Conservation (phyloP, 2,113 vertebrate genomes). For the Fregata magnificens region DNA sequence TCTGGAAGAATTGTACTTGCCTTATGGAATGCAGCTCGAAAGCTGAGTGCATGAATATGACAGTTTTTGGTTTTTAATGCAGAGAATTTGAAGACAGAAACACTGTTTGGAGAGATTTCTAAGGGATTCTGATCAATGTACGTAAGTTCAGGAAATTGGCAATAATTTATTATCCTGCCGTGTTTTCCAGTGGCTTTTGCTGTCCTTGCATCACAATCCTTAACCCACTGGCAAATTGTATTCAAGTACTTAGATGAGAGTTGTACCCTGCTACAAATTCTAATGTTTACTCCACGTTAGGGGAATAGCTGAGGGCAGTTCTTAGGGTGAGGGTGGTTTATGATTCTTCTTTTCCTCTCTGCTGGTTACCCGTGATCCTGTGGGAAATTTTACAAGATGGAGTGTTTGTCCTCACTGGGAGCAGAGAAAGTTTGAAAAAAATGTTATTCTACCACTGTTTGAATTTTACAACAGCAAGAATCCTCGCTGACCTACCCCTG, state of each 20-base stretch:
- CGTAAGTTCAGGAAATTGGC: neutral
- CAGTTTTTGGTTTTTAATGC: neutral
- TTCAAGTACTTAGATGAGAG: neutral
- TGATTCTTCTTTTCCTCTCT: neutral
- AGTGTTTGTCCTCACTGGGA: neutral
- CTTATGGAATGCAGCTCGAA: neutral
- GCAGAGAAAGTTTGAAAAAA: neutral
- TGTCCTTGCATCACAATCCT: neutral
- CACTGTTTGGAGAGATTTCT: neutral
- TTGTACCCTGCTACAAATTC: neutral
- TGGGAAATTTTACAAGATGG: neutral
- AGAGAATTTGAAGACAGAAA: neutral
- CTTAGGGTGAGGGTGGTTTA: neutral
- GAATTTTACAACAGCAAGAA: neutral
- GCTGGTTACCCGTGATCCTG: neutral
- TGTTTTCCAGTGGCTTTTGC: neutral
- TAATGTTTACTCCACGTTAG: neutral
- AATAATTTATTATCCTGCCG: neutral
- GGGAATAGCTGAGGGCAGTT: neutral
- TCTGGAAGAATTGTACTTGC: slow-evolving; percentile 27
- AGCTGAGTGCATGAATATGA: neutral
- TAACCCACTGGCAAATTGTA: neutral
- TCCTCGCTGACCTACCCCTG: neutral
- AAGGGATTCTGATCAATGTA: slow-evolving; percentile 4
- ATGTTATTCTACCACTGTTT: neutral